Conservation (phyloP, 2,113 vertebrate genomes). For the Lepisosteus osseus region DNA sequence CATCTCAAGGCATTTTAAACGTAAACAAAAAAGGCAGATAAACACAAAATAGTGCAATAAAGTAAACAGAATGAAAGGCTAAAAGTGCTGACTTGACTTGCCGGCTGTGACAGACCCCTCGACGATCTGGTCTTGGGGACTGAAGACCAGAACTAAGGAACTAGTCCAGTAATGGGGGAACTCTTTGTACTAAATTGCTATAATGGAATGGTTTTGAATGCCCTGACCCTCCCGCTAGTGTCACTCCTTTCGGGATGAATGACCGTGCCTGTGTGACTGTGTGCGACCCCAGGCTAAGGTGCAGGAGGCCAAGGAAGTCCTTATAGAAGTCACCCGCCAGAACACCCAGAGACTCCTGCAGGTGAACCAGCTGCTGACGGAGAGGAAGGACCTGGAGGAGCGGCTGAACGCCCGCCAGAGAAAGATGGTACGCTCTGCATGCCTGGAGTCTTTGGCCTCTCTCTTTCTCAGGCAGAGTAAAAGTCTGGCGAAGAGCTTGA, state of each 20-base stretch:
- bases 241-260: too few species aligned
- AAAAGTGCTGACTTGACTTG: too few species aligned
- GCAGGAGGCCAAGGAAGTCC: conserved; percentile 43
- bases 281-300: conserved; percentile 65
- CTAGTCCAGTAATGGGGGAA: not conserved
- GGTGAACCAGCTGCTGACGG: conserved; percentile 57
- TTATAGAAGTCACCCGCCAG: conserved; percentile 65
- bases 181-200: not conserved
- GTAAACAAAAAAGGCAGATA: too few species aligned
- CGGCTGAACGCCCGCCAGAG: conserved; percentile 63
- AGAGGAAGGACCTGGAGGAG: conserved; percentile 70
- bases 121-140: too few species aligned
- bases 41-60: too few species aligned
- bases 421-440: conserved; percentile 56
- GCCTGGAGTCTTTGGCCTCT: not conserved
- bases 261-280: conserved; percentile 6
- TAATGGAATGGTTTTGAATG: conserved; percentile 1
- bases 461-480: too few species aligned
- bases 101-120: too few species aligned
- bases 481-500: not conserved
- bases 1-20: too few species aligned
- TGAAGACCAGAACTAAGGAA: too few species aligned
- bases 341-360: conserved; percentile 68
- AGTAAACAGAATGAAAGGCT: too few species aligned
- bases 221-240: not conserved